Evolutionary conservation across 2,113 vertebrate genomes (phyloP), one percentile per base, ranked within the genome.

Genomic region (Rhinopomastus cyanomelas): DNA sequence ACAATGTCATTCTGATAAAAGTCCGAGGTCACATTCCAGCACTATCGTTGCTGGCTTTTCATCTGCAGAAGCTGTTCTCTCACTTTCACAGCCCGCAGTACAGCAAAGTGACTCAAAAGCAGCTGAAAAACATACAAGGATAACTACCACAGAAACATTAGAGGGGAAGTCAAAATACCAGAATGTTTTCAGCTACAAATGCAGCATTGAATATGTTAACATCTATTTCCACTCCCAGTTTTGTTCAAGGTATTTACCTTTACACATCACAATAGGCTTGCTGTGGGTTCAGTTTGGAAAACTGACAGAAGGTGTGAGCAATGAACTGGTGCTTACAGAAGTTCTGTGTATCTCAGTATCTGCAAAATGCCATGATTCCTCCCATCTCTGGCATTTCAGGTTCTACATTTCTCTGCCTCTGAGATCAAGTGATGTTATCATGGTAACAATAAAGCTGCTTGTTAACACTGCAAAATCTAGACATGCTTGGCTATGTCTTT

Each of bases 21-120:
- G 51, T 37, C 73, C 0, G 21, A 79, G 89, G 91, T 86, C 92
- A 74, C 93, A 93, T 95, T 95, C 95, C 93, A 65, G 2, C 30
- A 3, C 49, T 93, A 92, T 91, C 88, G 4, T 51, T 53, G 61
- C 59, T 86, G 73, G 74, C 78, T 72, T 84, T 89, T 81, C 82
- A 83, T 81, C 73, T 57, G 67, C 87, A 88, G 73, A 66, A 80
- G 71, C 61, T 84, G 67, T 57, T 91, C 74, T 89, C 76, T 61
- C 22, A 3, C 46, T 78, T 67, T 75, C 68, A 30, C 81, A n/a
- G 81, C 66, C 87, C 88, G 79, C 42, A 3, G 49, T 30, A 44
- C 9, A 59, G 79, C 36, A 29, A 68, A 82, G 53, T 27, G 34
- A 25, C 73, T 89, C 60, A 55, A 60, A 66, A 67, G 34, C 56